phyloP scores from a whole-genome alignment of 2,888 invertebrate genomes.

The Lepidonotus clava region DNA sequence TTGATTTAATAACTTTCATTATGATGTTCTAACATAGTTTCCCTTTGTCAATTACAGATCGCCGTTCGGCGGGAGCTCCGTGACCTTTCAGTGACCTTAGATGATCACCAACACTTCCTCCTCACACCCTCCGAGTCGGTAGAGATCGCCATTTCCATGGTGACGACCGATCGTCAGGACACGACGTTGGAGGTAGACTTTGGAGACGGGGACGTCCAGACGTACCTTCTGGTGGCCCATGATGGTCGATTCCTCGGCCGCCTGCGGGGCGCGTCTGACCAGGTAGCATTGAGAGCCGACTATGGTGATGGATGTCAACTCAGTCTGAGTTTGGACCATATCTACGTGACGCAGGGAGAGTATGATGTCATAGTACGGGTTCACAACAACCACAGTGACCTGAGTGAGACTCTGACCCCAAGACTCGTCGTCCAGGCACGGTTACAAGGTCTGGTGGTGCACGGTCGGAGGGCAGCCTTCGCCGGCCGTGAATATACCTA shows the following conservation, averaged over 20 bases:
- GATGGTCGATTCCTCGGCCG: neutral
- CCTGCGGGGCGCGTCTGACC: neutral
- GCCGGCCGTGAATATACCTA: neutral
- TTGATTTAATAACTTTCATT: too few species aligned
- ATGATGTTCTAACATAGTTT: neutral
- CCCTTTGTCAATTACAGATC: neutral
- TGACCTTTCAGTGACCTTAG: neutral
- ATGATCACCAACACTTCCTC: neutral
- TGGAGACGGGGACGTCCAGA: constrained; percentile 64
- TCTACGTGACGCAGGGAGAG: neutral
- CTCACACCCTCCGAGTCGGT: constrained; percentile 59
- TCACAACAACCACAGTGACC: neutral
- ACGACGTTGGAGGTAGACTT: constrained; percentile 68
- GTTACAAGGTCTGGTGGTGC: neutral
- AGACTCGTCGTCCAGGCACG: neutral
- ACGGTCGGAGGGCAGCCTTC: neutral
- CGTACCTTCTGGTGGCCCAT: neutral
- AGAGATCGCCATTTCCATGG: constrained; percentile 67
- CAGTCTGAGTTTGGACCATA: neutral
- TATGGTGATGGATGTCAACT: neutral
- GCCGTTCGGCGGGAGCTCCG: neutral
- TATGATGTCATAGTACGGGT: neutral
- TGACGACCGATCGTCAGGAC: constrained; percentile 69
- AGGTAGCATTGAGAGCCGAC: neutral
- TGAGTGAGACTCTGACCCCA: neutral